Percentiles rank a stretch among this genome's conserved stretches.
Evolutionary conservation across 35 echinoderm and acorn worm genomes (phyloP).

Genomic region (Ophioderma brevispina): DNA sequence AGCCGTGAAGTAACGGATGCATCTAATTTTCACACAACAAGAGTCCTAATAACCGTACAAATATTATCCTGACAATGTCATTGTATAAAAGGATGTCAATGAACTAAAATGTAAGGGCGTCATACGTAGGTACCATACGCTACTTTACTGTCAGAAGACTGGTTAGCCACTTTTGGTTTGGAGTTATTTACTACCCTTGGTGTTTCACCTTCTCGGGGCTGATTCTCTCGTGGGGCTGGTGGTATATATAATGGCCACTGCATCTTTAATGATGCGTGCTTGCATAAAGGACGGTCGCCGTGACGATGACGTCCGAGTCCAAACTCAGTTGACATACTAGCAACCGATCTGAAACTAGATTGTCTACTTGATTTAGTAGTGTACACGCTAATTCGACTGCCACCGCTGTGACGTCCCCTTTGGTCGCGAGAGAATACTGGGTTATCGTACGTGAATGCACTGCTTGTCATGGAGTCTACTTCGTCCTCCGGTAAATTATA

Average conservation of each 20-base stretch:
- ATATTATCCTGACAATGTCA: too few species aligned
- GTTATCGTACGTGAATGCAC: conserved; percentile 89
- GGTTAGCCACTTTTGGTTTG: not conserved
- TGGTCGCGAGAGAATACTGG: conserved; percentile 67
- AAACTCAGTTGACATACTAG: conserved; percentile 71
- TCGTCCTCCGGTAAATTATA: conserved; percentile 76
- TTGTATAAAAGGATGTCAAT: too few species aligned
- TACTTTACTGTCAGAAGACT: not conserved
- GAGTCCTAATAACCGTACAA: too few species aligned
- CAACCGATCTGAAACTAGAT: conserved; percentile 91
- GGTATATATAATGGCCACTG: conserved; percentile 71
- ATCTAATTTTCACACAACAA: too few species aligned
- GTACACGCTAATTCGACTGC: conserved; percentile 12
- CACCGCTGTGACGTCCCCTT: conserved; percentile 9
- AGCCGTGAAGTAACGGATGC: too few species aligned
- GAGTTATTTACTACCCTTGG: conserved; percentile 31
- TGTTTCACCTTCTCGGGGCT: not conserved
- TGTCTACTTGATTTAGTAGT: conserved; percentile 61
- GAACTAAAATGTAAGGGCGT: too few species aligned
- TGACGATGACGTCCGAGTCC: conserved; percentile 1
- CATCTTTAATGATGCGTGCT: conserved; percentile 12
- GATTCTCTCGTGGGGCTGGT: conserved; percentile 2
- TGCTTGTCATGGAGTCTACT: conserved; percentile 65
- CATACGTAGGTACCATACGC: not conserved
- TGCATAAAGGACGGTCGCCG: conserved; percentile 7